Conservation (phyloP, 1,140 invertebrate species). For the Dolichoris vasculosae region DNA sequence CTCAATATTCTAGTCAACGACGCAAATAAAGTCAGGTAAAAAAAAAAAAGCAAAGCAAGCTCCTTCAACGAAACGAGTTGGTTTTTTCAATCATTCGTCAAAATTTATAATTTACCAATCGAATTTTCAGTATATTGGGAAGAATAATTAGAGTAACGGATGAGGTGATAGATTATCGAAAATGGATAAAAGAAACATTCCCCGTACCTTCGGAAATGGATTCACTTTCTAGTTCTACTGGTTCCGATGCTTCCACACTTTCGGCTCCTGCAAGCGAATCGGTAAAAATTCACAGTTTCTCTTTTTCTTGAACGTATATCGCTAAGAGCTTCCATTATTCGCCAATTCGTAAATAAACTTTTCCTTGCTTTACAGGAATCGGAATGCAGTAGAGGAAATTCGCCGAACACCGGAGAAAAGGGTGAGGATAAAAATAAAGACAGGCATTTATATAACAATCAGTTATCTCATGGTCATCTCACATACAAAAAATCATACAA, state of each 20-base stretch:
- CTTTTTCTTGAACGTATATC: neutral
- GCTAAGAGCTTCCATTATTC: neutral
- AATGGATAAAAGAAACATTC: constrained; percentile 83
- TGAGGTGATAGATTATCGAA: constrained; percentile 93
- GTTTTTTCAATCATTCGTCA: constrained; percentile 6
- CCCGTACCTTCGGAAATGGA: constrained; percentile 67
- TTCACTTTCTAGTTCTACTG: constrained; percentile 72
- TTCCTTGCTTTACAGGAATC: constrained; percentile 67
- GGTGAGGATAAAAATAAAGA: constrained; percentile 69
- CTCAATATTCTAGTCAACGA: constrained; percentile 77
- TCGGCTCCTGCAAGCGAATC: constrained; percentile 73
- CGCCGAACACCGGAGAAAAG: constrained; percentile 69
- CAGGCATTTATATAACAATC: constrained; percentile 67
- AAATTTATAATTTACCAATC: neutral
- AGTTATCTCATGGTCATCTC: constrained; percentile 66
- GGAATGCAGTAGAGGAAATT: constrained; percentile 74
- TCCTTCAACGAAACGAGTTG: neutral
- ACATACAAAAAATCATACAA: constrained; percentile 71
- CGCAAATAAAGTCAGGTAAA: constrained; percentile 74
- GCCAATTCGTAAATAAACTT: neutral
- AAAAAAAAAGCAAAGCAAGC: neutral
- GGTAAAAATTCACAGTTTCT: constrained; percentile 58
- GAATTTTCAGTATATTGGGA: constrained; percentile 83
- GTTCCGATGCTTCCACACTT: constrained; percentile 72
- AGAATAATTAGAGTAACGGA: constrained; percentile 94